Evolutionary conservation across 2,113 vertebrate genomes (phyloP).

Genomic region (Panurus biarmicus): DNA sequence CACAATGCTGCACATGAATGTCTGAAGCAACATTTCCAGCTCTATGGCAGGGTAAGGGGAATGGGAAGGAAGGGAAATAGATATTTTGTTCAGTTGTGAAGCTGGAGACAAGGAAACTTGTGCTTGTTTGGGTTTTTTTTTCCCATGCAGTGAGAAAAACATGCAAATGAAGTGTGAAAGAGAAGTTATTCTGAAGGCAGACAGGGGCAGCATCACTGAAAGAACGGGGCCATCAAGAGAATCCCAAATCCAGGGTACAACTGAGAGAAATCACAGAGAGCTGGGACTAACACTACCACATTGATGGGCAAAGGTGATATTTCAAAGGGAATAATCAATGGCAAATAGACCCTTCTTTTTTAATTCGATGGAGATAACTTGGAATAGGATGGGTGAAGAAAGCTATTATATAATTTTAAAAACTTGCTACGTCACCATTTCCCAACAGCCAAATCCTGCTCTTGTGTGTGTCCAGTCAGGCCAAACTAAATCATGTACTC

Average conservation of each 20-base stretch:
- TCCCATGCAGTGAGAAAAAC: slow-evolving; percentile 7
- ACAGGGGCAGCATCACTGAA: slow-evolving; percentile 11
- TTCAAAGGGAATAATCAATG: background rate
- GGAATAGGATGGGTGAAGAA: background rate
- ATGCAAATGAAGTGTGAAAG: slow-evolving; percentile 51
- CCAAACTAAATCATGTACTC: background rate
- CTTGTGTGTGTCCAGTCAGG: background rate
- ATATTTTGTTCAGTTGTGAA: background rate
- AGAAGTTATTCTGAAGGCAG: slow-evolving; percentile 50
- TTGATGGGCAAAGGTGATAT: background rate
- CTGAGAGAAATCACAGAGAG: background rate
- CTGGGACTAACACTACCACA: background rate
- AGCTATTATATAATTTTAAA: background rate
- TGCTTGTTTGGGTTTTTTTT: slow-evolving; percentile 5
- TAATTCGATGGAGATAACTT: background rate
- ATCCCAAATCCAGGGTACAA: slow-evolving; percentile 33
- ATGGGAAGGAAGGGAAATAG: background rate
- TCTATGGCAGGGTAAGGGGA: background rate
- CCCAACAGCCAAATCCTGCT: background rate
- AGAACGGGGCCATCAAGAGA: slow-evolving; percentile 2
- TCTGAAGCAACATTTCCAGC: background rate
- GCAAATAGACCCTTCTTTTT: background rate
- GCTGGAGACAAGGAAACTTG: slow-evolving; percentile 20
- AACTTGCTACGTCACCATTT: background rate
- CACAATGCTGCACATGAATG: accelerated